phyloP scores from a whole-genome alignment of 2,888 invertebrate species.

The Hoplodrina ambigua region DNA sequence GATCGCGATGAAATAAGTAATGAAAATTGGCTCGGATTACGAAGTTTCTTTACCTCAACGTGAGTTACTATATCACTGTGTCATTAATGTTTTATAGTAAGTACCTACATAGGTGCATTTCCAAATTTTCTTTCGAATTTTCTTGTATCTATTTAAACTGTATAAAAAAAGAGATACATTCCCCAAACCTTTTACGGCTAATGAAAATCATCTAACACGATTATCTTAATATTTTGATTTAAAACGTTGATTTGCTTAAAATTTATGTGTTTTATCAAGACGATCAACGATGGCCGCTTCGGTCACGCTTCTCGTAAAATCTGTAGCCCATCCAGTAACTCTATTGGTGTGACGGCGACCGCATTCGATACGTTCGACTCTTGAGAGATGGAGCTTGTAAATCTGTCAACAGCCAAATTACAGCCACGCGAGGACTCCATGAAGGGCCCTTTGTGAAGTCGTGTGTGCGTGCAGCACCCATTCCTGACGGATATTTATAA shows the following conservation, averaged over 20 bases:
- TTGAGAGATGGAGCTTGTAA: conserved; percentile 77
- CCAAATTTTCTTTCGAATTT: too few species aligned
- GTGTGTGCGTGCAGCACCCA: conserved; percentile 69
- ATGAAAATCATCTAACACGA: conserved; percentile 39
- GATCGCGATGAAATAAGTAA: background rate
- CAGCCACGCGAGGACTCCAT: conserved; percentile 72
- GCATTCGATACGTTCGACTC: conserved; percentile 66
- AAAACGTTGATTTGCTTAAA: conserved; percentile 41
- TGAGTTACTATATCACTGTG: background rate
- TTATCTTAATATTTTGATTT: conserved; percentile 42
- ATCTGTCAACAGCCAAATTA: conserved; percentile 85
- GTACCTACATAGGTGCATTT: too few species aligned
- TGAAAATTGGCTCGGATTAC: conserved; percentile 2
- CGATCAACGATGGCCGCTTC: conserved; percentile 44
- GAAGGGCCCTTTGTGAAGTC: conserved; percentile 68
- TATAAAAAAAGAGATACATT: background rate
- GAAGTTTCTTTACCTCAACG: background rate
- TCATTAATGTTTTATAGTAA: conserved; percentile 2
- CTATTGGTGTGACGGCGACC: conserved; percentile 59
- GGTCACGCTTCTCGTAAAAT: conserved; percentile 68
- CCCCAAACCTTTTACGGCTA: conserved; percentile 16
- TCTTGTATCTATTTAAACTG: too few species aligned
- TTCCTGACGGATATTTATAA: conserved; percentile 64
- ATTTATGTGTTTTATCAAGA: conserved; percentile 48
- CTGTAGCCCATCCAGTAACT: conserved; percentile 65